Evolutionary conservation across 1,140 invertebrate species (phyloP).

Genomic region (Drosophila dunni): DNA sequence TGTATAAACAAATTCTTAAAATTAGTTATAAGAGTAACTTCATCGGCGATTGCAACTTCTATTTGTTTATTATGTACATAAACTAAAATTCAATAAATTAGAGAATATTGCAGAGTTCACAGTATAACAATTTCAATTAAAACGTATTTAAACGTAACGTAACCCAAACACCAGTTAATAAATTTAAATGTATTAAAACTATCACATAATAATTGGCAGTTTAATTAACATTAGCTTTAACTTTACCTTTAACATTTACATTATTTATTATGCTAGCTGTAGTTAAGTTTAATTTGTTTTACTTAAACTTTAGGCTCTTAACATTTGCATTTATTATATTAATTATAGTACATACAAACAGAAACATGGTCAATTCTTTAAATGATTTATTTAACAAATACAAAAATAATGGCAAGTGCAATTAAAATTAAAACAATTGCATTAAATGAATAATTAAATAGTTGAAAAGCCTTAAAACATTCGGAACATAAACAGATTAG

Average conservation of each 20-base stretch:
- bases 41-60: slow-evolving; percentile 3
- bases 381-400: slow-evolving; percentile 58
- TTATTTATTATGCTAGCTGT: slow-evolving; percentile 30
- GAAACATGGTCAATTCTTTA: slow-evolving; percentile 16
- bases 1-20: slow-evolving; percentile 44
- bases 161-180: slow-evolving; percentile 75
- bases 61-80: slow-evolving; percentile 54
- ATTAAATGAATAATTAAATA: slow-evolving; percentile 21
- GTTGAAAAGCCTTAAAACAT: not conserved
- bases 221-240: slow-evolving; percentile 49
- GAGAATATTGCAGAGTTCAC: slow-evolving; percentile 75
- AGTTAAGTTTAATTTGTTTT: slow-evolving; percentile 47
- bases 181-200: slow-evolving; percentile 69
- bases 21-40: slow-evolving; percentile 54
- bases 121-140: slow-evolving; percentile 50
- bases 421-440: slow-evolving; percentile 36
- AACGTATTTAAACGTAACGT: slow-evolving; percentile 54
- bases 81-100: slow-evolving; percentile 77
- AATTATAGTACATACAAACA: slow-evolving; percentile 39
- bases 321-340: not conserved
- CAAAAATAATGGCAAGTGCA: slow-evolving; percentile 77
- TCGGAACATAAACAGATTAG: slow-evolving; percentile 32
- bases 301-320: slow-evolving; percentile 31
- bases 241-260: slow-evolving; percentile 25
- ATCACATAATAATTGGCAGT: slow-evolving; percentile 83